Base-by-base conservation (phyloP, 92 coral and sea anemone species). In the Porites evermanni region DNA sequence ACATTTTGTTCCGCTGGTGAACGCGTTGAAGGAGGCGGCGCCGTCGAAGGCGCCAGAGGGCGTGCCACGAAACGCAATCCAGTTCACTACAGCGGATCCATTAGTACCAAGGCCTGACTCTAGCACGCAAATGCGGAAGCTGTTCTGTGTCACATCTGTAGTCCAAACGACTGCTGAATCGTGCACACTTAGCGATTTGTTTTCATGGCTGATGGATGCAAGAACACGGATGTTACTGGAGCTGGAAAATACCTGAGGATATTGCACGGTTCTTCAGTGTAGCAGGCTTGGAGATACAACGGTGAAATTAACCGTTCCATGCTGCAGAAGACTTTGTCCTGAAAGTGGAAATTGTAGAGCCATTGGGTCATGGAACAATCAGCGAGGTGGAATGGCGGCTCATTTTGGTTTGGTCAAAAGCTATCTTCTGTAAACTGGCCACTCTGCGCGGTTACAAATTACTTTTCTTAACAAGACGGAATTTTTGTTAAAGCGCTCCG, bases 1-100 rank as follows among this genome's bases (percentile, higher is more conserved):
- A 63, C 92, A 89, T 54, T 77, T 59, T 16, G 89, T 89, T n/a
- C 89, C 85, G 50, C 88, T 84, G 63, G 92, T 89, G 74, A 83
- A 89, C 12, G 79, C 38, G 21, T 72, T 70, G 56, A 89, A 76
- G 50, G 92, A 83, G 53, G 79, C 75, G 63, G 74, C 20, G 17
- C 92, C 92, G 64, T 70, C 51, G 38, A 84, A 14, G 53, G 59
- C 70, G 17, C 89, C 92, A 70, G 81, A 61, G 38, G 89, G 92
- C 14, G 89, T 72, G 71, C 82, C 79, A 64, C 79, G 80, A 73
- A 71, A 68, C 12, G 92, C 89, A 47, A 84, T 38, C 92, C 89
- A 89, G 89, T 89, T 79, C 52, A 84, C 74, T 4, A 38, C 64
- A 8, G 68, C 81, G 9, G 88, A 77, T 53, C 89, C 86, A 52